These are phyloP conservation scores for Nematopogon swammerdamellus DNA, from an alignment of 2,888 invertebrate genomes.

Conservation along the genomic window DNA sequence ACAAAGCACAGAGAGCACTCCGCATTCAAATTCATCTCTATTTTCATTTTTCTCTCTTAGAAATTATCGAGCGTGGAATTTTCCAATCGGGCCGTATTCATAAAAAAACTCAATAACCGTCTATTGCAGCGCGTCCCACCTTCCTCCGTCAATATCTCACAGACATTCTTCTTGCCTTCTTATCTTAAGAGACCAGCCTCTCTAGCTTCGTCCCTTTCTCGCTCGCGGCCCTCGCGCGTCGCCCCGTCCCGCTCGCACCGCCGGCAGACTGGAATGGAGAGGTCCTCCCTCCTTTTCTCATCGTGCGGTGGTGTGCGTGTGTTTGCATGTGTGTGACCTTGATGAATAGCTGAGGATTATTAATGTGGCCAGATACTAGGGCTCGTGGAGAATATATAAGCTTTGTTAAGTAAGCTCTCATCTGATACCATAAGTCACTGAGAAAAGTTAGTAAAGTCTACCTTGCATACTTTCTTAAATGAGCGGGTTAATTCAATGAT, in stretches of 20 bases:
- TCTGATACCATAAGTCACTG: no score
- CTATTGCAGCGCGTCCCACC: not conserved
- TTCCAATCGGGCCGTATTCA: not conserved
- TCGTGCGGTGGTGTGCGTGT: not conserved
- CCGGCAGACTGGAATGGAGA: not conserved
- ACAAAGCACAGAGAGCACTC: no score
- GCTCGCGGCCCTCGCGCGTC: conserved; percentile 11
- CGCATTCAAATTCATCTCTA: no score
- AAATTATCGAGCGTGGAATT: not conserved
- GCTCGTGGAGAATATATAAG: no score
- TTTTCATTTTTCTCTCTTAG: not conserved
- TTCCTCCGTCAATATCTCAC: conserved; percentile 27
- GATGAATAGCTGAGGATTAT: not conserved
- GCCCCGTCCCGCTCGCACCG: conserved; percentile 17
- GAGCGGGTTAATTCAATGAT: no score
- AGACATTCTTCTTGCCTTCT: conserved; percentile 49
- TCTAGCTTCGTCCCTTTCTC: conserved; percentile 18
- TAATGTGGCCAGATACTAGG: no score
- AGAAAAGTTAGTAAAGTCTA: no score
- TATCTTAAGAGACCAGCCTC: conserved; percentile 44
- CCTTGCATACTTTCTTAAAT: no score
- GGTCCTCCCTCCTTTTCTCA: not conserved
- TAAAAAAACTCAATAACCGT: not conserved
- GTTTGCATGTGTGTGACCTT: not conserved
- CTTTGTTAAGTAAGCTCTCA: no score